These are phyloP conservation scores for Acronicta psi DNA, from an alignment of 2,888 invertebrate genomes.

Conservation along the genomic window DNA sequence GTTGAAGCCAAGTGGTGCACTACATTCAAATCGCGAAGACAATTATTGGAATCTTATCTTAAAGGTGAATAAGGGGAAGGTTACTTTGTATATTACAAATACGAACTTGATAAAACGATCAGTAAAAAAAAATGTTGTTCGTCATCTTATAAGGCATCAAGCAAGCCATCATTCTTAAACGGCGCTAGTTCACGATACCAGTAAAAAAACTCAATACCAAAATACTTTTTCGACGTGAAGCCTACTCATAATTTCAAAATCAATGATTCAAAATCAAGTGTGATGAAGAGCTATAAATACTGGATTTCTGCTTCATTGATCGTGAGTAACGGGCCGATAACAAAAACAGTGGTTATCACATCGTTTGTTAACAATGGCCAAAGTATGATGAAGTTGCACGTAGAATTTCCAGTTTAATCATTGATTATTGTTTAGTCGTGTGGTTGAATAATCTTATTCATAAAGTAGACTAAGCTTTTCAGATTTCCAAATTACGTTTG, in stretches of 20 bases:
- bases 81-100: conserved; percentile 23
- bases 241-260: too few species aligned
- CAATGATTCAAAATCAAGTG: not conserved
- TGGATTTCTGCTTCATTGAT: not conserved
- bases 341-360: not conserved
- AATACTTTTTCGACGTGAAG: too few species aligned
- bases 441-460: conserved; percentile 44
- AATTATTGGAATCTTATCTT: conserved; percentile 47
- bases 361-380: not conserved
- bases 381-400: conserved; percentile 30
- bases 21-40: conserved; percentile 25
- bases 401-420: conserved; percentile 39
- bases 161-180: too few species aligned
- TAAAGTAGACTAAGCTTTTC: conserved; percentile 32
- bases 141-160: too few species aligned
- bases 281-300: not conserved
- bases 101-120: conserved; percentile 34
- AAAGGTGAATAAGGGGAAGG: conserved; percentile 18
- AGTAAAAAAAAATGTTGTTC: conserved; percentile 5
- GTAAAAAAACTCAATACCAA: too few species aligned
- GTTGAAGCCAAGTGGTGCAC: conserved; percentile 37
- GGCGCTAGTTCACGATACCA: too few species aligned
- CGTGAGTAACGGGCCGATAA: not conserved
- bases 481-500: conserved; percentile 51
- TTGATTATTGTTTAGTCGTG: conserved; percentile 26